These are phyloP conservation scores for Apeltes quadracus DNA, from an alignment of 2,113 vertebrate species.

Conservation along the genomic window DNA sequence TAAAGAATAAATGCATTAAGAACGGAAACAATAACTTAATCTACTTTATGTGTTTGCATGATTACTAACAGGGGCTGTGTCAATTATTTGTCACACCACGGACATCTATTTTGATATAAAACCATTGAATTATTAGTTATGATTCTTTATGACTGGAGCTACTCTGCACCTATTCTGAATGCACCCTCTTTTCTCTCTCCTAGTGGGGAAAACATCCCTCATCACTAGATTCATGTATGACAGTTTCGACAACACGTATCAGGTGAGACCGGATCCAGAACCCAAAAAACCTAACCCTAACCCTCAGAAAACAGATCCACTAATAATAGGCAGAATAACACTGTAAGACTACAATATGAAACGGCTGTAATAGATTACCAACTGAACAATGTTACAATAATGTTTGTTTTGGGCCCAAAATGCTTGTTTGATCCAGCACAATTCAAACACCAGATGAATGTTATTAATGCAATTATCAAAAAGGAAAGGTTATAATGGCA, in stretches of 20 bases:
- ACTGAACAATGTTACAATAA: background rate
- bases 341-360: background rate
- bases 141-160: background rate
- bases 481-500: background rate
- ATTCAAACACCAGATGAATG: conserved; percentile 5
- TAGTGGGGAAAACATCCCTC: conserved; percentile 84
- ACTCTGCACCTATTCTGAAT: background rate
- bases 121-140: background rate
- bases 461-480: background rate
- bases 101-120: background rate
- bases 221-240: conserved; percentile 86
- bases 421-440: background rate
- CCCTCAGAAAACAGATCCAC: background rate
- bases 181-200: conserved; percentile 48
- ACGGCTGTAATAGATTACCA: conserved; percentile 4
- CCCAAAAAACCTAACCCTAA: no score
- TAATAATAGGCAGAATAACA: no score
- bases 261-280: conserved; percentile 68
- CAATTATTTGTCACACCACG: background rate
- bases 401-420: background rate
- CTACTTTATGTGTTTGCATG: no score
- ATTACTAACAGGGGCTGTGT: no score
- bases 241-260: conserved; percentile 84
- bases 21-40: background rate
- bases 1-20: background rate